Conservation (phyloP, 2,113 vertebrate species). For the Lagopus leucura region DNA sequence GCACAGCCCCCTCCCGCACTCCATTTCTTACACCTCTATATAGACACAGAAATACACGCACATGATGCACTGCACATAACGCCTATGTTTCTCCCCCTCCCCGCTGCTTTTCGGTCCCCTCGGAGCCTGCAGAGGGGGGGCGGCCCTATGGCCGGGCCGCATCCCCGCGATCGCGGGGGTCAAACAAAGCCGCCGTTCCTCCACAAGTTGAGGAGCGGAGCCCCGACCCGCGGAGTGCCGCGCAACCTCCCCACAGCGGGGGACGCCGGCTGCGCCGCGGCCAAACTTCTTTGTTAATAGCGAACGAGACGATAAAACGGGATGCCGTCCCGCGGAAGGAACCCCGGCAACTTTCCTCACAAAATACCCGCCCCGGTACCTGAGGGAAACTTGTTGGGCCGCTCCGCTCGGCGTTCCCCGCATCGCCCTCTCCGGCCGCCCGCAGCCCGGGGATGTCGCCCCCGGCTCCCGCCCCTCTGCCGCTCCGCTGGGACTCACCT, state of each 20-base stretch:
- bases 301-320: not conserved
- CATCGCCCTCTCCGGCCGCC: not conserved
- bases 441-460: not conserved
- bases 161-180: not conserved
- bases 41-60: fast-evolving
- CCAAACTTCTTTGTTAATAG: constrained; percentile 68
- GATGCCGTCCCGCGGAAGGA: not conserved
- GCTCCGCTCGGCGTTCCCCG: not conserved
- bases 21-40: too few relatives aligned
- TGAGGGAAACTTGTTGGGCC: constrained; percentile 74
- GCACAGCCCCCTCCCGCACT: not conserved
- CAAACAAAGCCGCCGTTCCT: constrained; percentile 22
- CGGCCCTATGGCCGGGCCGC: not conserved
- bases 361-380: not conserved
- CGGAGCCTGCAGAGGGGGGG: too few relatives aligned
- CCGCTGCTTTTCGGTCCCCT: not conserved
- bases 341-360: constrained; percentile 37
- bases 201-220: not conserved
- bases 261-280: not conserved
- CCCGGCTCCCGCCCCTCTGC: not conserved
- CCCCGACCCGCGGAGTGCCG: too few relatives aligned
- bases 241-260: too few relatives aligned
- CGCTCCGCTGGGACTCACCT: constrained; percentile 69
- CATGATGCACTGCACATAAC: too few relatives aligned
- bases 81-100: not conserved